These are phyloP conservation scores for Aphidius ervi DNA, from an alignment of 1,140 invertebrate genomes.

Conservation along the genomic window DNA sequence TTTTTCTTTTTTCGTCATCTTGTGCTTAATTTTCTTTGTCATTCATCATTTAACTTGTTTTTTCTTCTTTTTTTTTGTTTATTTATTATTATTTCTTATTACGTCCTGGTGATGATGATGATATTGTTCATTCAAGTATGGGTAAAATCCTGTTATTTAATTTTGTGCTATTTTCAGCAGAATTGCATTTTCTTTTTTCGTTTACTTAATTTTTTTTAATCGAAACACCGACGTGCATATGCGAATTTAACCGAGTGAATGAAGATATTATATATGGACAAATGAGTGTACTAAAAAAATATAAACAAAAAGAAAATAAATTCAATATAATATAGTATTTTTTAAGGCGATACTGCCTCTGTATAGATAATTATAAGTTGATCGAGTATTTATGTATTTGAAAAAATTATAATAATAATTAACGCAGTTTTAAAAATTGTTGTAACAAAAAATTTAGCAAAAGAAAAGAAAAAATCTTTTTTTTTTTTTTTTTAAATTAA, in stretches of 20 bases:
- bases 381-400: neutral
- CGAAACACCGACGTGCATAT: constrained; percentile 7
- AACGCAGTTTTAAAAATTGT: neutral
- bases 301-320: constrained; percentile 3
- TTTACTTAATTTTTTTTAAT: neutral
- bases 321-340: constrained; percentile 17
- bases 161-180: neutral
- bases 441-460: neutral
- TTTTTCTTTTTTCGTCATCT: neutral
- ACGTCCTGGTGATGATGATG: too few relatives aligned
- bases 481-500: too few relatives aligned
- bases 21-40: neutral
- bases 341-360: constrained; percentile 21
- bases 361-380: constrained; percentile 24
- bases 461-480: neutral
- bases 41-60: neutral
- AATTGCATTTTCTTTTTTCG: neutral
- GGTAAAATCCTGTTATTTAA: too few relatives aligned
- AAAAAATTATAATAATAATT: neutral
- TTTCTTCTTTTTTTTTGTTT: constrained; percentile 1
- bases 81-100: neutral
- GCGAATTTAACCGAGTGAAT: constrained; percentile 1
- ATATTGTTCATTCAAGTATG: too few relatives aligned
- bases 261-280: neutral
- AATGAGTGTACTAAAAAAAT: neutral